Percentiles rank a stretch among this genome's conserved stretches.
Evolutionary conservation across 2,113 vertebrate genomes (phyloP).

Genomic region (Tragelaphus imberbis): DNA sequence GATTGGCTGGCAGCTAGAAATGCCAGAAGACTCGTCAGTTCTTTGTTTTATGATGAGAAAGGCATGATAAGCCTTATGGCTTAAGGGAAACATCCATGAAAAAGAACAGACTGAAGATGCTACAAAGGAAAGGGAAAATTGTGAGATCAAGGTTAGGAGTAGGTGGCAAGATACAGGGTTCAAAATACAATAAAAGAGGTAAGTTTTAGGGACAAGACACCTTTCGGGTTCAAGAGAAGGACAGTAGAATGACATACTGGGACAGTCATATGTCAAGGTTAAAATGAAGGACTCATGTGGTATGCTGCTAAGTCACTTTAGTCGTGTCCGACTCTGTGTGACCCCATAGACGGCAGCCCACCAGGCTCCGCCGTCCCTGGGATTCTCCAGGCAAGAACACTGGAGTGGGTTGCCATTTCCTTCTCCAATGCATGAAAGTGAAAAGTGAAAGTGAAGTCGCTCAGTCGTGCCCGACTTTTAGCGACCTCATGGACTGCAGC

Average conservation of each 20-base stretch:
- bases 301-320: too few species aligned
- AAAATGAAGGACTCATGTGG: not conserved
- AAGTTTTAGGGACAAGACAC: not conserved
- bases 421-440: too few species aligned
- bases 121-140: not conserved
- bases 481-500: too few species aligned
- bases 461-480: too few species aligned
- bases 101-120: not conserved
- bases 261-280: not conserved
- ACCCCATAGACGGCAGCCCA: too few species aligned
- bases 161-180: not conserved
- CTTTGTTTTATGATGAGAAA: conserved; percentile 12
- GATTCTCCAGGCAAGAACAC: too few species aligned
- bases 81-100: not conserved
- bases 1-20: not conserved
- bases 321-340: too few species aligned
- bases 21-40: not conserved
- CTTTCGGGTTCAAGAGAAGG: not conserved
- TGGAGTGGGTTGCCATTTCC: too few species aligned
- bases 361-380: too few species aligned
- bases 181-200: not conserved
- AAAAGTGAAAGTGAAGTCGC: too few species aligned
- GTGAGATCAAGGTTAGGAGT: not conserved
- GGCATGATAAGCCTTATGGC: not conserved
- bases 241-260: not conserved